Base-by-base conservation (phyloP, 1,140 invertebrate species). In the Trinorchestia longiramus region DNA sequence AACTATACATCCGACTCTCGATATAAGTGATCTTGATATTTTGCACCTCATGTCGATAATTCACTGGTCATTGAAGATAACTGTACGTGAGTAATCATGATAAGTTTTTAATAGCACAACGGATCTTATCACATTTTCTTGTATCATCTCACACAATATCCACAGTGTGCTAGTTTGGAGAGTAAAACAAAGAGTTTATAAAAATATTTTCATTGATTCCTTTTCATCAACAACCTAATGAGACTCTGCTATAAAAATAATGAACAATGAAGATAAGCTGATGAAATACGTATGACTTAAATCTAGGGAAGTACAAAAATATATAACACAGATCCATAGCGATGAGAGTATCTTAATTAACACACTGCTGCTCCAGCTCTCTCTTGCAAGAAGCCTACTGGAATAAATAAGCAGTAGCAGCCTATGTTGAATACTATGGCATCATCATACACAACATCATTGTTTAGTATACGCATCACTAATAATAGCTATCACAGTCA, bases 401-500 rank as follows among this genome's bases (percentile, higher is more conserved):
- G 47, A 42, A 94, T 94, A 94, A 94, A 94, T 94, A 94, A 43
- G 92, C 92, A 94, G 43, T 0, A 94, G 92, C 43, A 94, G 44
- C 92, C 40, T n/a, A 45, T 47, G 47, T 94, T 45, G 43, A 94
- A 94, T 40, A 47, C 43, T 94, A 91, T 43, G 43, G 88, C 88
- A 42, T 91, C 41, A 91, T 91, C 15, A 91, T 91, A 91, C 43
- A 91, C 88, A 88, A 6, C 6, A 91, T 91, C 43, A 94, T 94
- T 44, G 40, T 40, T 94, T n/a, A 94, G 44, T 94, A 94, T 94
- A 45, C 92, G 44, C 19, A 47, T 42, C 92, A 47, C 92, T 94
- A 94, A 94, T 45, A 94, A 43, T 94, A 94, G 44, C 92, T 94
- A 94, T 94, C 92, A 94, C 92, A 94, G 92, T 94, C 92, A 94